These are phyloP conservation scores for Pammene fasciana DNA, from an alignment of 2,888 invertebrate genomes.

Conservation along the genomic window DNA sequence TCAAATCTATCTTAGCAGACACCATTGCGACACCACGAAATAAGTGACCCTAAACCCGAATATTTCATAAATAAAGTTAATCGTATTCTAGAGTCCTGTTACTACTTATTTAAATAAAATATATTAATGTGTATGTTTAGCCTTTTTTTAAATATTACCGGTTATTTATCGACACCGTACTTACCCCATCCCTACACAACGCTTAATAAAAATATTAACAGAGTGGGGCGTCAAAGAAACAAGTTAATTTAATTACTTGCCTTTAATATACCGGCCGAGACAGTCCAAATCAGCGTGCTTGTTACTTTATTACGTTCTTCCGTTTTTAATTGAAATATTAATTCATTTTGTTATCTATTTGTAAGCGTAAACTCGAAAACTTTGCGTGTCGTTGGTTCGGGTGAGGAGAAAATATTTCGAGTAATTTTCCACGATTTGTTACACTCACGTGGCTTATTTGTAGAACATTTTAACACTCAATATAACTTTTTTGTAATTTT, in stretches of 20 bases:
- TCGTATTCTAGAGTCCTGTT: no score
- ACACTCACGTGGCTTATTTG: no score
- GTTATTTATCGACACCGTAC: not conserved
- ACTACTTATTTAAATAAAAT: no score
- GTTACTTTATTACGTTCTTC: slow-evolving; percentile 31
- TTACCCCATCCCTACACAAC: slow-evolving; percentile 49
- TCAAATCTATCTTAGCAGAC: no score
- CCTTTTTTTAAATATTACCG: no score
- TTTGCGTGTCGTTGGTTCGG: not conserved
- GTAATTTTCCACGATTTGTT: not conserved
- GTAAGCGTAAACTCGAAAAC: not conserved
- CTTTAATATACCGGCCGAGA: slow-evolving; percentile 68
- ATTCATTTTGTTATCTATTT: slow-evolving; percentile 13
- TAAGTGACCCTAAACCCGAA: no score
- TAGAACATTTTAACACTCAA: no score
- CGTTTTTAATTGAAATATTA: slow-evolving; percentile 9
- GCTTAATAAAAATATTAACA: slow-evolving; percentile 77
- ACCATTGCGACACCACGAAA: no score
- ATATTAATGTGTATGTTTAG: no score
- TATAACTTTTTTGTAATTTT: no score
- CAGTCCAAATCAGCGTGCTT: slow-evolving; percentile 42
- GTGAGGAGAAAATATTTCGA: not conserved
- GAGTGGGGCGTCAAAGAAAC: slow-evolving; percentile 76
- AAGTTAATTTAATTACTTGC: slow-evolving; percentile 78
- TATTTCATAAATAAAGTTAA: no score